A percentile compares a stretch with the other conserved stretches of the same genome.
phyloP scores from a whole-genome alignment of 2,113 vertebrate genomes.

The Mungos mungo region DNA sequence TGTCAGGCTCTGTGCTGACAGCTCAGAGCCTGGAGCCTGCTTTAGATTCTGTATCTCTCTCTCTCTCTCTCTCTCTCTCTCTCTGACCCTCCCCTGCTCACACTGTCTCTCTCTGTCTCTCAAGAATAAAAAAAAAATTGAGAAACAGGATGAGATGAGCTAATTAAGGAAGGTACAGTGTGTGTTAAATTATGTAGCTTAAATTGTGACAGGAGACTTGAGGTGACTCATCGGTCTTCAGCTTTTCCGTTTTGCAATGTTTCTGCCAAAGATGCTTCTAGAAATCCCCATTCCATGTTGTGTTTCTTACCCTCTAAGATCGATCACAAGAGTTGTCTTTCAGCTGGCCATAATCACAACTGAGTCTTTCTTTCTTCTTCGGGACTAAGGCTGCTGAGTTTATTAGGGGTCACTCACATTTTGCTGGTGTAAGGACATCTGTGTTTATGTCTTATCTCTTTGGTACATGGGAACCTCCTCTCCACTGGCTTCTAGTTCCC shows the following conservation, averaged over 20 bases:
- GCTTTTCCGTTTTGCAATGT: neutral
- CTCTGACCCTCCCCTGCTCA: too few relatives aligned
- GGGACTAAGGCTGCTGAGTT: neutral
- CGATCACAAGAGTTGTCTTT: neutral
- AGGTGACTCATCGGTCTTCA: neutral
- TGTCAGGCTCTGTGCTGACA: too few relatives aligned
- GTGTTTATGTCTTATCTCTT: neutral
- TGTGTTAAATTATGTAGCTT: neutral
- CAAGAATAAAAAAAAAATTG: neutral
- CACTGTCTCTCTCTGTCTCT: too few relatives aligned
- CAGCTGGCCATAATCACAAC: neutral
- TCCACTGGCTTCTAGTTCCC: neutral
- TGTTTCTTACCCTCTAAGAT: neutral
- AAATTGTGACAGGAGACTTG: neutral
- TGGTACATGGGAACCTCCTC: neutral
- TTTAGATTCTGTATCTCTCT: too few relatives aligned
- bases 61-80: too few relatives aligned
- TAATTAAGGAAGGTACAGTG: neutral
- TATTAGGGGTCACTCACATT: neutral
- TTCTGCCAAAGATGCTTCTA: neutral
- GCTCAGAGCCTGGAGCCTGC: too few relatives aligned
- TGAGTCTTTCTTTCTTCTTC: neutral
- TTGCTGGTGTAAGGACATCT: neutral
- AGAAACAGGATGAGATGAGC: neutral
- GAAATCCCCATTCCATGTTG: neutral